Base-by-base conservation (phyloP, 2,888 invertebrate genomes). In the Priocnemis perturbator region DNA sequence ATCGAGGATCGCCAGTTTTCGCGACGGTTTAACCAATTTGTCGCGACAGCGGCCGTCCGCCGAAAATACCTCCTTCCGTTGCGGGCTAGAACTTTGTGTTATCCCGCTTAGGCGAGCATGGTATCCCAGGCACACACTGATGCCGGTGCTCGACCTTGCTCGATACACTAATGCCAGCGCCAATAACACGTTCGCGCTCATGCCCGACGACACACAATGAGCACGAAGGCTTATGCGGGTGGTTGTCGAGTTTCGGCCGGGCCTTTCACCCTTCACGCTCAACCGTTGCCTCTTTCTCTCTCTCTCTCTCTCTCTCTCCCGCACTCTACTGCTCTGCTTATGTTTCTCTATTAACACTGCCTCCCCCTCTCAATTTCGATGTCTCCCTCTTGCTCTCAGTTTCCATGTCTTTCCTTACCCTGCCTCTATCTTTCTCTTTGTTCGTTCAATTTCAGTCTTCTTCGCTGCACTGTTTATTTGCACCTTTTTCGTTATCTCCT, bases 251-350 rank as follows among this genome's bases (percentile, higher is more conserved):
- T 79, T 79, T 79, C 70, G 62, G 30, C 50, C 63, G 64, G 63
- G 66, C 71, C 74, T 77, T 79, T 77, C 72, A 76, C 60, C 73
- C 73, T 78, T 71, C 66, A 64, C 63, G 64, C 47, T 44, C 64
- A 14, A 11, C 21, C 53, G 7, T 56, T 20, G 20, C 50, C 63
- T 30, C 59, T 66, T 60, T 59, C 52, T 77, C 62, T 53, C 19
- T 17, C 21, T 57, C 60, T 20, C 21, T 11, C 53, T 2, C n/a
- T 15, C 23, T 19, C 47, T 44, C n/a, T n/a, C n/a, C n/a, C n/a
- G n/a, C n/a, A n/a, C n/a, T n/a, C n/a, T n/a, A n/a, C n/a, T n/a
- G n/a, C n/a, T n/a, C n/a, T n/a, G n/a, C n/a, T n/a, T n/a, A 5
- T 26, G 26, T 26, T 26, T 26, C 26, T 26, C 26, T 5, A 26